Percentiles rank a stretch among this genome's conserved stretches.
These are phyloP conservation scores for Standfussiana lucernea DNA, from an alignment of 2,888 invertebrate genomes.

Conservation along the genomic window DNA sequence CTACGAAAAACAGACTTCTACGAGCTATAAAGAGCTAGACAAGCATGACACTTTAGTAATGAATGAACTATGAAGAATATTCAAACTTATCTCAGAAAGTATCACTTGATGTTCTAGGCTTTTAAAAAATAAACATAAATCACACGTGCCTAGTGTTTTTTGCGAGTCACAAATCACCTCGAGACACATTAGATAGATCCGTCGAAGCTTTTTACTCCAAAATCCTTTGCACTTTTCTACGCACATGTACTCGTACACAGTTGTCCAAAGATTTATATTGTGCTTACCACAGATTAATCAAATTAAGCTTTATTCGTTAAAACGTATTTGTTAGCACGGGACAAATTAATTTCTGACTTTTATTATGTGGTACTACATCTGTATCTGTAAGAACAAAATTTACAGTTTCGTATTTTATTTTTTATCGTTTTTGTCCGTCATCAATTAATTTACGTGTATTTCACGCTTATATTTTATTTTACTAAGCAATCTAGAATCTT, in stretches of 20 bases:
- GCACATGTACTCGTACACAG: constrained; percentile 60
- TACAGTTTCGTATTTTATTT: constrained; percentile 43
- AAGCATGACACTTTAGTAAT: not conserved
- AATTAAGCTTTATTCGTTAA: constrained; percentile 73
- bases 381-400: constrained; percentile 50
- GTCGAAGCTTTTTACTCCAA: constrained; percentile 4
- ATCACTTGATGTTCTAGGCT: not conserved
- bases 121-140: constrained; percentile 29
- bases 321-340: constrained; percentile 76
- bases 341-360: constrained; percentile 74
- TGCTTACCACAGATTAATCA: constrained; percentile 75
- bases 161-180: not conserved
- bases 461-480: constrained; percentile 8
- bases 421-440: constrained; percentile 9
- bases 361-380: constrained; percentile 56
- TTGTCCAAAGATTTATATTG: constrained; percentile 69
- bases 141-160: constrained; percentile 9
- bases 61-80: not conserved
- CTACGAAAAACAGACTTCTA: not conserved
- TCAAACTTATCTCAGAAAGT: not conserved
- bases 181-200: not conserved
- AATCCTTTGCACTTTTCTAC: constrained; percentile 50
- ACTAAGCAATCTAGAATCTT: constrained; percentile 36
- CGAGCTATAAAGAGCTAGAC: not conserved
- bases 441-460: constrained; percentile 45